Evolutionary conservation across 2,113 vertebrate species (phyloP), one percentile per base, ranked within the genome.

Genomic region (Elanus axillaris): DNA sequence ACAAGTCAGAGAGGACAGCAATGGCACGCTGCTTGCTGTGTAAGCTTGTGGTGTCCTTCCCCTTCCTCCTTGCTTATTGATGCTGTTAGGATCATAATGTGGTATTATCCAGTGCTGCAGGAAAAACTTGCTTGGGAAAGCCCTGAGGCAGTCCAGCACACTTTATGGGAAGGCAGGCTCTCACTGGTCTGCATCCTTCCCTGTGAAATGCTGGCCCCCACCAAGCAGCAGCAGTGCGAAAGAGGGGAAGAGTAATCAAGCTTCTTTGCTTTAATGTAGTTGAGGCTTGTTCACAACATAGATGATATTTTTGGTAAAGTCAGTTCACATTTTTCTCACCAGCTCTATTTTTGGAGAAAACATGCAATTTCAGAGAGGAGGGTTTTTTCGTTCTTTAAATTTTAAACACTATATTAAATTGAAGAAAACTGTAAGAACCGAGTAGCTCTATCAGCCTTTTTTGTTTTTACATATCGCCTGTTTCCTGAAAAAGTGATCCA

Each of bases 321-420:
- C 79, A 81, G 71, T 66, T 93, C 68, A 81, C 91, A 56, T 91
- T 91, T 94, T 95, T 95, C 75, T 91, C 86, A 84, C 76, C 48
- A 94, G 48, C 42, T 94, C 95, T 96, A 89, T 94, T 95, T 96
- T 92, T 60, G 81, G 53, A 85, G 74, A 90, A 94, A 90, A 93
- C 69, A 82, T 89, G 92, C 82, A 12, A 25, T 72, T 90, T 95
- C 78, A 88, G 72, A 91, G 43, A 74, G n/a, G 40, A 80, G 55
- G 10, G 3, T 1, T 31, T 27, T 66, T 80, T 68, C 73, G 38
- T 53, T 52, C 36, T 52, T 87, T 96, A 85, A 94, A 66, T n/a
- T 55, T 85, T 96, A 87, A 94, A 66, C 38, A 67, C n/a, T 20
- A 13, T 47, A 67, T 58, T 75, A 75, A 82, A 82, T 31, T 29